These are phyloP conservation scores for Peromyscus maniculatus DNA, from an alignment of 2,113 vertebrate species.

Conservation along the genomic window DNA sequence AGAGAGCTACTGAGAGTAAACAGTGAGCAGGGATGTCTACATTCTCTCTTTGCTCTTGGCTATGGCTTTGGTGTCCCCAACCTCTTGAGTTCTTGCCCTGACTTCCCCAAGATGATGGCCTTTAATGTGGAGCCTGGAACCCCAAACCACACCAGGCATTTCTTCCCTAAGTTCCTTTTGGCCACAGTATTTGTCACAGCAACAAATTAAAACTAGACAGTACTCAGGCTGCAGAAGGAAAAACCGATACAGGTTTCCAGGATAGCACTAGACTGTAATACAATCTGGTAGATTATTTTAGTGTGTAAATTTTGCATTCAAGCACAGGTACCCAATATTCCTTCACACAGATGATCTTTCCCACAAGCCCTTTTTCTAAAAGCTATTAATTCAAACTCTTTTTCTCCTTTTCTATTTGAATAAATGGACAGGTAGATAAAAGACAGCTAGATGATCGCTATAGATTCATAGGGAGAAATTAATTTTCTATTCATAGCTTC, in stretches of 20 bases:
- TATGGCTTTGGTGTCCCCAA: background rate
- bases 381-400: background rate
- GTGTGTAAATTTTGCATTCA: background rate
- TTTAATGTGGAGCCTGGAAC: background rate
- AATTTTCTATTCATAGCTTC: constrained; percentile 21
- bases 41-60: background rate
- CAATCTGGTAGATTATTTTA: background rate
- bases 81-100: background rate
- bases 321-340: background rate
- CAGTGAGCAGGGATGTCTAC: too few species aligned
- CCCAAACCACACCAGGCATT: background rate
- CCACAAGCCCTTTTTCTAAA: background rate
- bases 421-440: background rate
- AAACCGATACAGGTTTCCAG: background rate
- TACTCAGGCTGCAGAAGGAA: background rate
- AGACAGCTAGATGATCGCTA: background rate
- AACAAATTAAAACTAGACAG: background rate
- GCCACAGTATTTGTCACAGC: background rate
- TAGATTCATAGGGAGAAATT: background rate
- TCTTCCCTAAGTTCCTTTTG: too few species aligned
- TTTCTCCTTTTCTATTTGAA: background rate
- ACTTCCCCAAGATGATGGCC: background rate
- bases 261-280: background rate
- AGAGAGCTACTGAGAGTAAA: too few species aligned
- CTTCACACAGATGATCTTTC: background rate